These are phyloP conservation scores for Eudemis profundana DNA, from an alignment of 2,888 invertebrate species.

Conservation along the genomic window DNA sequence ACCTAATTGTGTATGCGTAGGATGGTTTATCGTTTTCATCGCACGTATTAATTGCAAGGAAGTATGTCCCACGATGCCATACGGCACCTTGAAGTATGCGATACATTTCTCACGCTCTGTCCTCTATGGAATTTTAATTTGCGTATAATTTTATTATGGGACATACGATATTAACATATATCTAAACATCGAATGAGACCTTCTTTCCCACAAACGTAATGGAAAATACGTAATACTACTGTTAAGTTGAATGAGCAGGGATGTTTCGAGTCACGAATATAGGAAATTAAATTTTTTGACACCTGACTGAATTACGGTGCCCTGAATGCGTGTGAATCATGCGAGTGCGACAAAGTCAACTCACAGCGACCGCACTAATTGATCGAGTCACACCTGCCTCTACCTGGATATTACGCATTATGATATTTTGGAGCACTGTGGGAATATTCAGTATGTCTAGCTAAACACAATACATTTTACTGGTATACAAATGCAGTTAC, in stretches of 20 bases:
- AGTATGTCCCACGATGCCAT: slow-evolving; percentile 71
- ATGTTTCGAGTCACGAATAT: slow-evolving; percentile 24
- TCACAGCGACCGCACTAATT: slow-evolving; percentile 64
- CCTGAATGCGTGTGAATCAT: slow-evolving; percentile 63
- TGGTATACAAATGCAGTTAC: slow-evolving; percentile 28
- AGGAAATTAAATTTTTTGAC: slow-evolving; percentile 35
- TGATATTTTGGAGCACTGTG: slow-evolving; percentile 45
- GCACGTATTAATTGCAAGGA: slow-evolving; percentile 81
- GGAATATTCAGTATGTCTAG: slow-evolving; percentile 28
- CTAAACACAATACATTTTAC: slow-evolving; percentile 54
- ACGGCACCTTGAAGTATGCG: slow-evolving; percentile 65
- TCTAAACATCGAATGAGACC: slow-evolving; percentile 20
- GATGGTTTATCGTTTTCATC: slow-evolving; percentile 77
- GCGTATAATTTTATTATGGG: slow-evolving; percentile 24
- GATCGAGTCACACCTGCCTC: slow-evolving; percentile 77
- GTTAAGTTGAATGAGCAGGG: slow-evolving; percentile 11
- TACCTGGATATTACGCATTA: slow-evolving; percentile 44
- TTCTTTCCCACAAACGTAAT: slow-evolving; percentile 24
- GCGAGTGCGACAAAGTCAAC: slow-evolving; percentile 70
- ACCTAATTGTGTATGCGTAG: slow-evolving; percentile 75
- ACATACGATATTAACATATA: slow-evolving; percentile 19
- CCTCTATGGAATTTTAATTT: slow-evolving; percentile 33
- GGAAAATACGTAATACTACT: not conserved
- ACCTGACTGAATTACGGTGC: slow-evolving; percentile 36
- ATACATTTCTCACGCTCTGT: slow-evolving; percentile 71